Evolutionary conservation across 2,797 vertebrate species (phyloP).

Genomic region (Taenioides sp.): DNA sequence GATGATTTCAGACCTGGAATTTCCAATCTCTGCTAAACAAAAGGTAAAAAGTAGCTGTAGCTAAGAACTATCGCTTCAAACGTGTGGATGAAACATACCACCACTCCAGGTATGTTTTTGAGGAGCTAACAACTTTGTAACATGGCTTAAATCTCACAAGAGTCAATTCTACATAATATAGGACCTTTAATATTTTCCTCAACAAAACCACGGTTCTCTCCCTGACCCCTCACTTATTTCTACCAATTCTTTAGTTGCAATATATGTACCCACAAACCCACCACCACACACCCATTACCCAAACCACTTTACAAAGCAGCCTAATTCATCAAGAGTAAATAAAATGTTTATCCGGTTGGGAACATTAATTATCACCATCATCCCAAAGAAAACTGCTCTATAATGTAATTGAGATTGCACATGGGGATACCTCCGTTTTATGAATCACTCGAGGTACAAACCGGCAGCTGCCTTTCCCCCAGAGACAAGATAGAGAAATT

Average conservation of each 20-base stretch:
- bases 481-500: constrained; percentile 84
- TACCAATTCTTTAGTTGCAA: background rate
- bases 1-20: too few relatives aligned
- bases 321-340: constrained; percentile 89
- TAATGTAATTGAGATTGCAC: constrained; percentile 89
- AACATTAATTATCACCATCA: constrained; percentile 93
- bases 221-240: too few relatives aligned
- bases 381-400: constrained; percentile 79
- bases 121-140: too few relatives aligned
- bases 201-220: too few relatives aligned
- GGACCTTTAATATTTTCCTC: too few relatives aligned
- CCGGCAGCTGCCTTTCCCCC: constrained; percentile 80
- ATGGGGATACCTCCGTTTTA: constrained; percentile 83
- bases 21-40: too few relatives aligned
- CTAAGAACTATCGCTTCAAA: too few relatives aligned
- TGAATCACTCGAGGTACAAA: constrained; percentile 86
- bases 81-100: too few relatives aligned
- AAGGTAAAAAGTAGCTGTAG: too few relatives aligned
- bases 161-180: too few relatives aligned
- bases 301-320: constrained; percentile 74
- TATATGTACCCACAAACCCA: constrained; percentile 5
- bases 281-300: constrained; percentile 31
- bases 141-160: too few relatives aligned
- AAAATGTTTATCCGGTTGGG: constrained; percentile 86
- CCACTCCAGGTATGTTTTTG: too few relatives aligned